These are phyloP conservation scores for Pedicia rivosa DNA, from an alignment of 2,888 invertebrate species.

Conservation along the genomic window DNA sequence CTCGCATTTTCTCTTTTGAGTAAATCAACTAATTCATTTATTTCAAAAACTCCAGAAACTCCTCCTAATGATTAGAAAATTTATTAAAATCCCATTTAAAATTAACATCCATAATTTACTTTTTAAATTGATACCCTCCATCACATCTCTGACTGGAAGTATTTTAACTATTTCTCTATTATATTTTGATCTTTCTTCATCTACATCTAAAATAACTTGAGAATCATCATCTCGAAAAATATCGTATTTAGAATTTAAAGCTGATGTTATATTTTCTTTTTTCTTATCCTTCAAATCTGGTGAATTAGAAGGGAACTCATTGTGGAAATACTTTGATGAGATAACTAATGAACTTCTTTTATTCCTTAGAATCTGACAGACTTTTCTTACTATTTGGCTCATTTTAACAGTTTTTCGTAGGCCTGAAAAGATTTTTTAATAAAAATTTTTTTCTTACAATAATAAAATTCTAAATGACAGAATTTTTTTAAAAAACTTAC, in stretches of 20 bases:
- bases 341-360: no score
- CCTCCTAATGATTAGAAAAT: constrained; percentile 44
- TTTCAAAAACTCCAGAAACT: constrained; percentile 66
- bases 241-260: constrained; percentile 44
- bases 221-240: constrained; percentile 55
- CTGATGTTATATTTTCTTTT: constrained; percentile 25
- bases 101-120: constrained; percentile 31
- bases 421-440: no score
- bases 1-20: constrained; percentile 59
- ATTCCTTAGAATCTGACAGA: no score
- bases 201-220: constrained; percentile 52
- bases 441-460: no score
- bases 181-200: constrained; percentile 38
- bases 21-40: constrained; percentile 67
- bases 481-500: no score
- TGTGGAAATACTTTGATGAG: constrained; percentile 6
- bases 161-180: constrained; percentile 26
- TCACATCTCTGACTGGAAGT: constrained; percentile 41
- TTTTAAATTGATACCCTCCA: constrained; percentile 32
- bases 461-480: no score
- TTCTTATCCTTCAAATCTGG: not conserved
- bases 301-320: constrained; percentile 7
- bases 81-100: not conserved
- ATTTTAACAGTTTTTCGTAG: no score
- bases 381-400: no score